These are phyloP conservation scores for Galeruca laticollis DNA, from an alignment of 2,888 invertebrate species.

Conservation along the genomic window DNA sequence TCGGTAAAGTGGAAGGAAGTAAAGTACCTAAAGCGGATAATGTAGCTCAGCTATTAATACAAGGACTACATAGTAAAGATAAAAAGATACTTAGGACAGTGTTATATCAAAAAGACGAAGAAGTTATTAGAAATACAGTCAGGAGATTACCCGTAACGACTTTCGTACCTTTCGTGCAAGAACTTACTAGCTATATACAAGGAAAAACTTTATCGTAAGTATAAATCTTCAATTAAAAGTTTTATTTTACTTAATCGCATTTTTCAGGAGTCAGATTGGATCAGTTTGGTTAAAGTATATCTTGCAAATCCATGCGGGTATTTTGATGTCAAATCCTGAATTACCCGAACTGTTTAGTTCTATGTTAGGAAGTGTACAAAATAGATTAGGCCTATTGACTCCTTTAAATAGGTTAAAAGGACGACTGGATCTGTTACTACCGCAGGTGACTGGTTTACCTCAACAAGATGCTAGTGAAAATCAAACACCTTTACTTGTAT, in stretches of 20 bases:
- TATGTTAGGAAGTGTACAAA: conserved; percentile 71
- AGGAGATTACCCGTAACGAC: conserved; percentile 81
- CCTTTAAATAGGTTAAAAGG: conserved; percentile 73
- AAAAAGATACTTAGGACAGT: conserved; percentile 79
- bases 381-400: conserved; percentile 68
- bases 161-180: conserved; percentile 78
- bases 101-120: conserved; percentile 75
- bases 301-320: conserved; percentile 72
- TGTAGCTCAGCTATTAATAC: conserved; percentile 83
- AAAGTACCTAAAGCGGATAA: conserved; percentile 76
- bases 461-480: conserved; percentile 57
- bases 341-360: conserved; percentile 70
- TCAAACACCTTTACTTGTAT: conserved; percentile 68
- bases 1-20: conserved; percentile 70
- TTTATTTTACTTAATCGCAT: conserved; percentile 12
- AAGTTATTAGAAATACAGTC: conserved; percentile 80
- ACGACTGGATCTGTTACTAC: conserved; percentile 72
- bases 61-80: conserved; percentile 89
- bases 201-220: conserved; percentile 79
- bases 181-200: conserved; percentile 77
- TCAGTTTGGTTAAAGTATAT: conserved; percentile 73
- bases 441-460: conserved; percentile 67
- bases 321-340: conserved; percentile 74
- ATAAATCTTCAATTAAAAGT: background rate
- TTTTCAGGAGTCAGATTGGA: conserved; percentile 69